Percentiles rank a stretch among this genome's conserved stretches.
Evolutionary conservation across 2,113 vertebrate species (phyloP).

Genomic region (Caranx ignobilis): DNA sequence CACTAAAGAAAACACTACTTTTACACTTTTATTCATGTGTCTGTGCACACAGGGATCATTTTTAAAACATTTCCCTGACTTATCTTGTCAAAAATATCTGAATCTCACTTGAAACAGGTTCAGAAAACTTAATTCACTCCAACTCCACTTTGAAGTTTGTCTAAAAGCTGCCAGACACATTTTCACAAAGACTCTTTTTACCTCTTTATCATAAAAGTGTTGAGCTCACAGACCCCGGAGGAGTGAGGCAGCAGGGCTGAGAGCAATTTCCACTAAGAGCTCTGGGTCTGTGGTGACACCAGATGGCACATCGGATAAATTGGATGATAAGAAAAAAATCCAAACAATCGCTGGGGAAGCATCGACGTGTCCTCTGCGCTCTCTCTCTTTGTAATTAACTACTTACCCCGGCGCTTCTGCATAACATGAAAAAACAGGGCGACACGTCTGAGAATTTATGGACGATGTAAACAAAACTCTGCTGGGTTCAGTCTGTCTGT

Average conservation of each 20-base stretch:
- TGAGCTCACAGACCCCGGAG: background rate
- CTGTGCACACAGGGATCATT: background rate
- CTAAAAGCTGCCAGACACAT: background rate
- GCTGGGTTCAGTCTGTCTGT: background rate
- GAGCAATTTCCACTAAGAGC: background rate
- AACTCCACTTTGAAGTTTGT: background rate
- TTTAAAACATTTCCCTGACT: background rate
- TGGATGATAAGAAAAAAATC: background rate
- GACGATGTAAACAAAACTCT: background rate
- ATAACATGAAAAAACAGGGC: background rate
- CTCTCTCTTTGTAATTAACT: conserved; percentile 9
- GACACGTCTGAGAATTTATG: background rate
- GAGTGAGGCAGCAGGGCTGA: background rate
- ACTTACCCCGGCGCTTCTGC: background rate
- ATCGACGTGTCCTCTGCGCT: background rate
- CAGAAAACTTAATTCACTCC: background rate
- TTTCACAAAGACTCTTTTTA: background rate
- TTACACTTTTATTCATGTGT: background rate
- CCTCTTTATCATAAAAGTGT: background rate
- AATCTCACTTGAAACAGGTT: background rate
- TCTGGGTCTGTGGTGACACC: background rate
- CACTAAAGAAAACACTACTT: background rate
- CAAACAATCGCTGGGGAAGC: background rate
- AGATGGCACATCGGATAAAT: background rate
- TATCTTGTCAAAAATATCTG: background rate